phyloP scores from a whole-genome alignment of 2,797 vertebrate species.

The Babyrousa celebensis region DNA sequence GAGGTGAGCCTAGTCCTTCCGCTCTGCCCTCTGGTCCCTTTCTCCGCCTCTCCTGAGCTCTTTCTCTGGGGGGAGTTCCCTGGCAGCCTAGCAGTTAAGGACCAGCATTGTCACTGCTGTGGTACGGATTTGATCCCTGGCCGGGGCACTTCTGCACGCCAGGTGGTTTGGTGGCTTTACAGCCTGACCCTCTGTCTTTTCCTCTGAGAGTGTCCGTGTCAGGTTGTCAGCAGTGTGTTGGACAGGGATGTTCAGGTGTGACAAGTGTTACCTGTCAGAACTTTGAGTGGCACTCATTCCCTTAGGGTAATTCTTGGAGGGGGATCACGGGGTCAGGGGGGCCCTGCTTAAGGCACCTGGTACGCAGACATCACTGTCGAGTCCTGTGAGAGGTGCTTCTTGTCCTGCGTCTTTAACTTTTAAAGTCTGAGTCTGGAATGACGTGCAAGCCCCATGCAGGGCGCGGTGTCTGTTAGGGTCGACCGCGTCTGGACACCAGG shows the following conservation, averaged over 20 bases:
- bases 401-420: too few species aligned
- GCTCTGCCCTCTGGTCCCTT: too few species aligned
- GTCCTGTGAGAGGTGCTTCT: neutral
- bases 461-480: neutral
- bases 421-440: neutral
- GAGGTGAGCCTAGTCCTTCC: too few species aligned
- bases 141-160: too few species aligned
- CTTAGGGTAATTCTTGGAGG: too few species aligned
- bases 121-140: too few species aligned
- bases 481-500: accelerated
- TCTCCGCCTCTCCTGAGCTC: too few species aligned
- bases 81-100: too few species aligned
- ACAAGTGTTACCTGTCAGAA: too few species aligned
- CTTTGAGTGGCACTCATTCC: neutral
- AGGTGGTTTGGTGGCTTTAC: neutral
- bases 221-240: neutral
- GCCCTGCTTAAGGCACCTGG: neutral
- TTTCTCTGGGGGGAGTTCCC: too few species aligned
- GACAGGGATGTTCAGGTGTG: too few species aligned
- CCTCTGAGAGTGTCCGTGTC: neutral
- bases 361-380: neutral
- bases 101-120: too few species aligned
- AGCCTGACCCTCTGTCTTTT: neutral
- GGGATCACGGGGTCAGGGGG: neutral
- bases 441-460: neutral